A percentile compares a stretch with the other conserved stretches of the same genome.
phyloP scores from a whole-genome alignment of 2,888 invertebrate species.

The Acrobasis repandana region DNA sequence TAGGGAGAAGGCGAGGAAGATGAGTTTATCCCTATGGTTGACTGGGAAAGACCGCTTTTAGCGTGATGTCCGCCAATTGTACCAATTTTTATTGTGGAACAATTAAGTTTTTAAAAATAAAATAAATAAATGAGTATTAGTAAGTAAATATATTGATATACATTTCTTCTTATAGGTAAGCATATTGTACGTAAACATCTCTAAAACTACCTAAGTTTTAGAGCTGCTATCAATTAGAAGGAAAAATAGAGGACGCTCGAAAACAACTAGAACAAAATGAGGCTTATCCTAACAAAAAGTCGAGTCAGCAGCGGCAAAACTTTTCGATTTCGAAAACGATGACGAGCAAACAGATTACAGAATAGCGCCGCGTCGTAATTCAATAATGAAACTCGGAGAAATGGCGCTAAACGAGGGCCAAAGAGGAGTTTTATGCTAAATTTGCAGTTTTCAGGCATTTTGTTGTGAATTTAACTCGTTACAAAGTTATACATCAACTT shows the following conservation, averaged over 20 bases:
- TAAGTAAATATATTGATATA: no score
- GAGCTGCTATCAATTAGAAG: no score
- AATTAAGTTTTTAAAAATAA: no score
- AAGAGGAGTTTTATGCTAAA: constrained; percentile 38
- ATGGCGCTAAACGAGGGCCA: constrained; percentile 37
- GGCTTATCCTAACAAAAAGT: not conserved
- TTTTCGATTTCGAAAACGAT: not conserved
- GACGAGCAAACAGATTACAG: constrained; percentile 21
- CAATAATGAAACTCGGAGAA: constrained; percentile 39
- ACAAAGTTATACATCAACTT: constrained; percentile 36
- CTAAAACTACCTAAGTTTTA: no score
- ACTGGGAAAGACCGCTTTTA: no score
- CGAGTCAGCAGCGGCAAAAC: not conserved
- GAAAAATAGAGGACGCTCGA: not conserved
- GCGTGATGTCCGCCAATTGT: no score
- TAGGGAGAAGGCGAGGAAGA: no score
- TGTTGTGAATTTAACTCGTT: constrained; percentile 36
- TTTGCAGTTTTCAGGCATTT: constrained; percentile 42
- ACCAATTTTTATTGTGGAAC: no score
- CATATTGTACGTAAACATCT: no score
- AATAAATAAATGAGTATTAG: no score
- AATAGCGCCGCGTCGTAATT: constrained; percentile 40
- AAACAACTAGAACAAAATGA: not conserved
- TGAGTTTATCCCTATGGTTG: no score
- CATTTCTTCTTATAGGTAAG: no score